Percentiles rank a stretch among this genome's conserved stretches.
phyloP scores from a whole-genome alignment of 2,797 vertebrate species.

The Spondyliosoma cantharus region DNA sequence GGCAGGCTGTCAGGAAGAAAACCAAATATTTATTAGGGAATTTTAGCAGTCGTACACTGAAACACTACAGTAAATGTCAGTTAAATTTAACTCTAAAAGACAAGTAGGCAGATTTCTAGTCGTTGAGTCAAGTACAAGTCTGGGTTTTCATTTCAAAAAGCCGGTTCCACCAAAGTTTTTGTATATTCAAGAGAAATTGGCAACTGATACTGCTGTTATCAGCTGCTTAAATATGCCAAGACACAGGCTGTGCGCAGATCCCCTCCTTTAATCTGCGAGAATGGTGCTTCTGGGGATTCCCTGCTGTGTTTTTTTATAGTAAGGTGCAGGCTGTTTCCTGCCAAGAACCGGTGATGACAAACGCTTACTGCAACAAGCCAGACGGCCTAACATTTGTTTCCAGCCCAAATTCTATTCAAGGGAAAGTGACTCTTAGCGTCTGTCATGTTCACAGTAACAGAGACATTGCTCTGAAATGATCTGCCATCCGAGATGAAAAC shows the following conservation, averaged over 20 bases:
- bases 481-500: conserved; percentile 14
- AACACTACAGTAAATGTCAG: not conserved
- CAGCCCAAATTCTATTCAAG: conserved; percentile 24
- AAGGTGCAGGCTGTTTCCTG: conserved; percentile 42
- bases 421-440: conserved; percentile 21
- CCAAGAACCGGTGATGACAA: conserved; percentile 51
- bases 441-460: conserved; percentile 19
- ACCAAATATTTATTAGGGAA: not conserved
- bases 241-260: conserved; percentile 33
- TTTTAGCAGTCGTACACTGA: conserved; percentile 1
- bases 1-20: not conserved
- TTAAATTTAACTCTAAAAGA: not conserved
- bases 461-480: conserved; percentile 23
- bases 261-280: conserved; percentile 42
- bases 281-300: conserved; percentile 45
- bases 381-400: conserved; percentile 38
- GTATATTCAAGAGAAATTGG: conserved; percentile 22
- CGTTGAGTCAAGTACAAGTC: not conserved
- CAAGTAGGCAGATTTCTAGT: not conserved
- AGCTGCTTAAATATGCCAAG: conserved; percentile 27
- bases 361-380: conserved; percentile 36
- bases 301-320: conserved; percentile 58
- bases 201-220: conserved; percentile 3
- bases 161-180: not conserved
- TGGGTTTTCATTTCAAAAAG: not conserved